Evolutionary conservation across 2,113 vertebrate species (phyloP), one percentile per base, ranked within the genome.

Genomic region (Seriola aureovittata): DNA sequence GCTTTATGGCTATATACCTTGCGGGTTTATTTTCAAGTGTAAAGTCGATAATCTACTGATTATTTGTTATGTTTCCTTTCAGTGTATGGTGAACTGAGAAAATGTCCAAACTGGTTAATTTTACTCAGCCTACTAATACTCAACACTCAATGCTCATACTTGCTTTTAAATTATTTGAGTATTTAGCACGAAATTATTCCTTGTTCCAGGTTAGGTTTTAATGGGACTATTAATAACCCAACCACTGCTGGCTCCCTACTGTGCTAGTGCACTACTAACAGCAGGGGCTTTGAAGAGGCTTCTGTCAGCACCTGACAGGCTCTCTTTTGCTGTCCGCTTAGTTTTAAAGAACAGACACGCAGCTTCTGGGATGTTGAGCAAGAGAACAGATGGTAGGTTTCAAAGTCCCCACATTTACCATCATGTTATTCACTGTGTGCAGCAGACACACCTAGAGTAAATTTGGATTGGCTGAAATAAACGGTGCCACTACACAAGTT

Each of bases 301-400:
- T 75, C 71, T 25, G 17, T 66, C 55, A 23, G 23, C 65, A 78
- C 64, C 63, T 81, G 74, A 77, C 59, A 40, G 54, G 1, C 77
- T 71, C 42, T 81, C 21, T 74, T 8, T 25, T 69, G 8, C 36
- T 63, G 5, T 75, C 32, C 32, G 8, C 60, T 58, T 62, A 65
- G 16, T 23, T 50, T 75, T 44, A 54, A 69, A 50, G 44, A 44
- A 44, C 64, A 75, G 25, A 65, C 75, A 52, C 13, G 58, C 8
- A 16, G 32, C 66, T 77, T 36, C 42, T 69, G 75, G 14, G 64
- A 59, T 54, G 23, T 21, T 80, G 75, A 83, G 44, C 19, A 16
- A 68, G 17, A 66, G 34, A 44, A 80, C 84, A 89, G 84, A 84
- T 59, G 84, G 80, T 63, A 21, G 36, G 29, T 71, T 75, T 75